Conservation (phyloP, 2,113 vertebrate species). For the Dipodomys stephensi region DNA sequence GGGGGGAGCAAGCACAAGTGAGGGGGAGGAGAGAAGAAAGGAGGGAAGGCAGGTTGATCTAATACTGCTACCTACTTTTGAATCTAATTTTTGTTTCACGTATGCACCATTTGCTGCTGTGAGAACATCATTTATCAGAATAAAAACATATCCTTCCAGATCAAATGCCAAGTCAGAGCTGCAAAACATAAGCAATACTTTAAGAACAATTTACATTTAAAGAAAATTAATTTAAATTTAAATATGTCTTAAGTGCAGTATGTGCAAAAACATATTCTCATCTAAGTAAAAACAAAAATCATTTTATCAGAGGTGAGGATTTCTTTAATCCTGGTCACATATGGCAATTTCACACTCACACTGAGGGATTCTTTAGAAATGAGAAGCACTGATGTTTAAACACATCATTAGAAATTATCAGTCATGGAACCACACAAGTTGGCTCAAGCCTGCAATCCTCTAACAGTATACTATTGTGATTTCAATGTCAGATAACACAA, state of each 20-base stretch:
- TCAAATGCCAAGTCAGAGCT: conserved; percentile 97
- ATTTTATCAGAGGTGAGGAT: conserved; percentile 34
- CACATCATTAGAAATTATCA: background rate
- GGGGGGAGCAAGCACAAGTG: too few relatives aligned
- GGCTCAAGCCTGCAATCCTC: background rate
- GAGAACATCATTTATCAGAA: conserved; percentile 95
- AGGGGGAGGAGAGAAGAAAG: too few relatives aligned
- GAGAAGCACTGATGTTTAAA: background rate
- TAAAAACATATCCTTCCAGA: conserved; percentile 94
- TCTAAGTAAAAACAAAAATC: background rate
- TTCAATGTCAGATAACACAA: conserved; percentile 23
- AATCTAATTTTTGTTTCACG: conserved; percentile 97
- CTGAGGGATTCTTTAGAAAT: conserved; percentile 10
- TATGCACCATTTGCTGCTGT: conserved; percentile 97
- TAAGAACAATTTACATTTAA: conserved; percentile 20
- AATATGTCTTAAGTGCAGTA: background rate
- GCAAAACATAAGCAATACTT: conserved; percentile 63
- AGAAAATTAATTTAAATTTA: background rate
- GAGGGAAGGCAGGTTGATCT: too few relatives aligned
- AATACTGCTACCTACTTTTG: conserved; percentile 89
- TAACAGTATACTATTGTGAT: background rate
- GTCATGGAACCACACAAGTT: background rate
- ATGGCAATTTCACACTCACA: conserved; percentile 5
- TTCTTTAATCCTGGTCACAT: conserved; percentile 19
- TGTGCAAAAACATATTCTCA: background rate